phyloP scores from a whole-genome alignment of 1,140 invertebrate genomes.

The Bombus affinis region DNA sequence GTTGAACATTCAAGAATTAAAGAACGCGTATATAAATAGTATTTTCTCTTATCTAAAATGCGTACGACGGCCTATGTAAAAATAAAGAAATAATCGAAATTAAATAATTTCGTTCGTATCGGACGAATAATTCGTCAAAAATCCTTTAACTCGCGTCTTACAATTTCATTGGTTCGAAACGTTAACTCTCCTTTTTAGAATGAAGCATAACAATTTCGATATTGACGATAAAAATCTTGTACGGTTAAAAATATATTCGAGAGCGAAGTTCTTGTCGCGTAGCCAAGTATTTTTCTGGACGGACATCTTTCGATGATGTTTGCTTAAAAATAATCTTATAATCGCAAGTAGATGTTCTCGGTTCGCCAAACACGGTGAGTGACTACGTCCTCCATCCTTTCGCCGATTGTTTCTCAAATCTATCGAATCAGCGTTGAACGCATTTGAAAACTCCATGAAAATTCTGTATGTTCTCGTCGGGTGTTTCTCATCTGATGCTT shows the following conservation, averaged over 20 bases:
- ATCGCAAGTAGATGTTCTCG: conserved; percentile 10
- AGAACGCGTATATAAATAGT: conserved; percentile 65
- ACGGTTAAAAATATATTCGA: conserved; percentile 5
- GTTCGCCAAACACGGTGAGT: neutral
- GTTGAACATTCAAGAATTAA: conserved; percentile 48
- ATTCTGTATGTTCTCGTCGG: neutral
- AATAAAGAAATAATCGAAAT: conserved; percentile 45
- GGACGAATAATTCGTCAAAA: neutral
- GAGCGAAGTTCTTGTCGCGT: conserved; percentile 9
- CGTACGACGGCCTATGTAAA: conserved; percentile 49
- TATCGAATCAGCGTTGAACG: too few species aligned
- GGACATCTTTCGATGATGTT: conserved; percentile 61
- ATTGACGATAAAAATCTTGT: neutral
- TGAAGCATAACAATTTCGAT: neutral
- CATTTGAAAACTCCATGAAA: neutral
- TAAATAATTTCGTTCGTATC: conserved; percentile 24
- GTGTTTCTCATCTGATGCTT: too few species aligned
- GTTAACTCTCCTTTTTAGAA: neutral
- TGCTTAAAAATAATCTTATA: conserved; percentile 33
- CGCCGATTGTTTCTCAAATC: neutral
- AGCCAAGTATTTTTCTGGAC: conserved; percentile 47
- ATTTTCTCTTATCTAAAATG: conserved; percentile 52
- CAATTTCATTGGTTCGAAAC: neutral
- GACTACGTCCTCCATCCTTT: neutral
- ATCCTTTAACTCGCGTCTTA: neutral